A percentile compares a stretch with the other conserved stretches of the same genome.
Evolutionary conservation across 2,797 vertebrate genomes (phyloP).

Genomic region (Crocodylus rhombifer): DNA sequence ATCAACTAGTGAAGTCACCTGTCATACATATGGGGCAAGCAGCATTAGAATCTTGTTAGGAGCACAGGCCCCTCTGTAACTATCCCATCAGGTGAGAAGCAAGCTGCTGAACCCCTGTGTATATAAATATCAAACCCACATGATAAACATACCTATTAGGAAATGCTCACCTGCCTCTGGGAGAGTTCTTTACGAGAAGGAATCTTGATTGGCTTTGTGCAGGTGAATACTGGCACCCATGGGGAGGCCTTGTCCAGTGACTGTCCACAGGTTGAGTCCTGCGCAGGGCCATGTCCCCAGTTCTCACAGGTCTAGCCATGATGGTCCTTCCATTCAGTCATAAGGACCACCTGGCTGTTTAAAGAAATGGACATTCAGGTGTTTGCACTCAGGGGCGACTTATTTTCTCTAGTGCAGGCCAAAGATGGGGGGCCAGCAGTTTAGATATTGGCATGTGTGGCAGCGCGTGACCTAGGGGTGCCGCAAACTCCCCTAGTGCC

Average conservation of each 20-base stretch:
- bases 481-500: no score
- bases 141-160: not conserved
- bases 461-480: no score
- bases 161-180: not conserved
- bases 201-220: not conserved
- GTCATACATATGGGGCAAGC: no score
- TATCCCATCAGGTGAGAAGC: not conserved
- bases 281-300: not conserved
- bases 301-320: not conserved
- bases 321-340: not conserved
- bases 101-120: not conserved
- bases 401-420: no score
- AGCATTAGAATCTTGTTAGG: no score
- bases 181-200: not conserved
- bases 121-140: not conserved
- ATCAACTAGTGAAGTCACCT: no score
- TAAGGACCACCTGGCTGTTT: no score
- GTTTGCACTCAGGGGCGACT: no score
- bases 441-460: not conserved
- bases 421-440: not conserved
- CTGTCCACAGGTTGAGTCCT: rapidly evolving
- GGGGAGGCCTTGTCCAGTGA: not conserved
- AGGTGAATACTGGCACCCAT: not conserved
- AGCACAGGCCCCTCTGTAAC: not conserved
- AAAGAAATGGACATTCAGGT: no score